Evolutionary conservation across 2,888 invertebrate species (phyloP), one percentile per base, ranked within the genome.

Genomic region (Branchipolynoe longqiensis): DNA sequence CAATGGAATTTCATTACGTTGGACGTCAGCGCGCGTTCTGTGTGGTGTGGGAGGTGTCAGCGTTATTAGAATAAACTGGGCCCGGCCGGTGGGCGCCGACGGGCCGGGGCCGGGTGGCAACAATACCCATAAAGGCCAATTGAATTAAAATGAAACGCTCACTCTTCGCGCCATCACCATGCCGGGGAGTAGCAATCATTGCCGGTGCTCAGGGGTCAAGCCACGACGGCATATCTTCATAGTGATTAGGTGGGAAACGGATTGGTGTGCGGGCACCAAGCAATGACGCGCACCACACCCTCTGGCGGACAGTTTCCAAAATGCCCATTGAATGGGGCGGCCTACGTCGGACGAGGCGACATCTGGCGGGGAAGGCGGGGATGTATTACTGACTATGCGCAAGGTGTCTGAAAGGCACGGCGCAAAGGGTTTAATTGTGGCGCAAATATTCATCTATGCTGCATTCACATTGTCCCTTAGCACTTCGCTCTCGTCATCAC

Each of bases 141-240:
- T 69, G 69, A 69, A 69, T 69, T 69, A 69, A 69, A 69, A 69
- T 69, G 69, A 69, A 69, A 69, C 69, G 38, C 69, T 69, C 69
- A 69, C 69, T 69, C 69, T 38, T 69, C 36, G 69, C 12, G 69
- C 36, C 38, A 38, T 18, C 36, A 69, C 69, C 25, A 33, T 33
- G 36, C 36, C 18, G 22, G 38, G 22, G 69, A 33, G 69, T 38
- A 38, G 69, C 69, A 69, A 69, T 69, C 69, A 69, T 38, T 33
- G 69, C 36, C 14, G 69, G 0, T 33, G 69, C 25, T 33, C 18
- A 62, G 69, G 69, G 69, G 69, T 69, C 69, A 38, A 4, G 69
- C 33, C 69, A 33, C n/a, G 36, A 25, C 69, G 69, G 69, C 69
- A 69, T 69, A 69, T 69, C 69, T 69, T 69, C 33, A 69, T 69